phyloP scores from a whole-genome alignment of 64 coral and sea anemone species.

The Actinia equina region DNA sequence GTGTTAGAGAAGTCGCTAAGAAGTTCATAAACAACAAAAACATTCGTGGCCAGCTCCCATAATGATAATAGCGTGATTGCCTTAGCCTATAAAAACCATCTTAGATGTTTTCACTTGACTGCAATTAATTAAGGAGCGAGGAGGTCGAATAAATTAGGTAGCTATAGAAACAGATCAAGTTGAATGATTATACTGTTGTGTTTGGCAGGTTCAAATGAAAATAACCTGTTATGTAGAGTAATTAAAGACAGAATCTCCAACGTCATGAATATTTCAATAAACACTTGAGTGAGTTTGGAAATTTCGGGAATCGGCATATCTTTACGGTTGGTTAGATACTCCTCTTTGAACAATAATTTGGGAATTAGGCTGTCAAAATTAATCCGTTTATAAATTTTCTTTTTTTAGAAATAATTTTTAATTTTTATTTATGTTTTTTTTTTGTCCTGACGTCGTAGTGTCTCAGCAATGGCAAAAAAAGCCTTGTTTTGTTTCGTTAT shows the following conservation, averaged over 20 bases:
- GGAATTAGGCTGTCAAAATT: neutral
- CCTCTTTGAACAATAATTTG: neutral
- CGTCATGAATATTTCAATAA: constrained; percentile 6
- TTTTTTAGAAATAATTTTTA: neutral
- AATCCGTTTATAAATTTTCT: neutral
- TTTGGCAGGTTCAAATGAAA: neutral
- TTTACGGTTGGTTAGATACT: neutral
- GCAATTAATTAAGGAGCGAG: neutral
- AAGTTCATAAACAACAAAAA: neutral
- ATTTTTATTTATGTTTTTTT: neutral
- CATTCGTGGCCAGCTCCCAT: neutral
- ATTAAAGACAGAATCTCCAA: neutral
- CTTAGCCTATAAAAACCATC: neutral
- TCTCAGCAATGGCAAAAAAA: neutral
- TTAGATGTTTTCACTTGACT: neutral
- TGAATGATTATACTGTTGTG: neutral
- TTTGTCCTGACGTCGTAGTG: neutral
- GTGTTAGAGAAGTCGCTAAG: neutral
- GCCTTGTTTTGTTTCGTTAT: neutral
- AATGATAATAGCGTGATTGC: neutral
- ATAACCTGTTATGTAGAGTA: constrained; percentile 1
- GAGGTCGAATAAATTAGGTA: neutral
- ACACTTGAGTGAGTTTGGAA: constrained; percentile 1
- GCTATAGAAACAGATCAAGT: neutral
- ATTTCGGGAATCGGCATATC: neutral